Percentiles rank a stretch among this genome's conserved stretches.
Conservation (phyloP, 2,797 vertebrate genomes). For the Ambastaia sidthimunki region DNA sequence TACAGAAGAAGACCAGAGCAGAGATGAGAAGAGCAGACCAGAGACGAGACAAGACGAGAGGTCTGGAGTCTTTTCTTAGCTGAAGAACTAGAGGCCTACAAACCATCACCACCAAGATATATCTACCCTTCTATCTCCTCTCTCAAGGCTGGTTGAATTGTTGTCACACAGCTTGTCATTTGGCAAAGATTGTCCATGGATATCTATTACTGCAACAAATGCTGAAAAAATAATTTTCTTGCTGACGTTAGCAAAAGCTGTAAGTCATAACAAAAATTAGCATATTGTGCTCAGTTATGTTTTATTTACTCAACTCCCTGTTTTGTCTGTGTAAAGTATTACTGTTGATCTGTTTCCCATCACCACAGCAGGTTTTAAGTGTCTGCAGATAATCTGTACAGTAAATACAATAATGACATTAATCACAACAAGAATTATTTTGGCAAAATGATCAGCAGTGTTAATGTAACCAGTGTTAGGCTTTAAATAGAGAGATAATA, state of each 20-base stretch:
- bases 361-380: neutral
- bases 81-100: neutral
- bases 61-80: too few relatives aligned
- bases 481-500: conserved; percentile 8
- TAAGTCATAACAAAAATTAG: neutral
- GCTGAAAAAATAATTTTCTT: too few relatives aligned
- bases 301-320: neutral
- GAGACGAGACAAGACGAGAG: neutral
- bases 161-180: too few relatives aligned
- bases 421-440: too few relatives aligned
- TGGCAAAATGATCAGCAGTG: neutral
- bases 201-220: neutral
- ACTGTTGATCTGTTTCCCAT: neutral
- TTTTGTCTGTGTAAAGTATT: neutral
- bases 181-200: neutral
- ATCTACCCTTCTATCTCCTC: neutral
- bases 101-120: neutral
- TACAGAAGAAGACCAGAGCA: conserved; percentile 26
- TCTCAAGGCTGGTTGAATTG: too few relatives aligned
- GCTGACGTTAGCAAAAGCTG: neutral
- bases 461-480: conserved; percentile 1
- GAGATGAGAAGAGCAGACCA: conserved; percentile 5
- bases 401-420: neutral
- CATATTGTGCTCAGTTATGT: neutral
- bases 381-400: neutral